A percentile compares a stretch with the other conserved stretches of the same genome.
phyloP scores from a whole-genome alignment of 1,140 invertebrate species.

The Plectus sambesii region DNA sequence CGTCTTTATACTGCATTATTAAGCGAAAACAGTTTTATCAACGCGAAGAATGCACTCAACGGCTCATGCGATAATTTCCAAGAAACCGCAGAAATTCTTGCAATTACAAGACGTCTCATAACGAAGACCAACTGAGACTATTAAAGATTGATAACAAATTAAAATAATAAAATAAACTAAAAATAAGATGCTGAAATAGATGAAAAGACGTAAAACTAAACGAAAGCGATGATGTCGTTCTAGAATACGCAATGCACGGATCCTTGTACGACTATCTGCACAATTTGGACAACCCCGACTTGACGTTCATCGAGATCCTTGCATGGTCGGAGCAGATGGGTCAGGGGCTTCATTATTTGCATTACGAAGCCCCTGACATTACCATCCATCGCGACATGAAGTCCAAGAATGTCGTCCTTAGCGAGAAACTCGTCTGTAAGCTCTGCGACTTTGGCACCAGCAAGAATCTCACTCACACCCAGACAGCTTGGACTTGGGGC shows the following conservation, averaged over 20 bases:
- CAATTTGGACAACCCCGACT: slow-evolving; percentile 21
- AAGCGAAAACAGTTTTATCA: no score
- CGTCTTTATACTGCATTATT: no score
- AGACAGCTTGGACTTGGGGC: slow-evolving; percentile 34
- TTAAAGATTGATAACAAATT: no score
- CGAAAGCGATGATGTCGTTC: no score
- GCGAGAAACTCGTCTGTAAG: slow-evolving; percentile 23
- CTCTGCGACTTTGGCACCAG: slow-evolving; percentile 40
- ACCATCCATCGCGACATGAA: slow-evolving; percentile 41
- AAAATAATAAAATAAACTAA: no score
- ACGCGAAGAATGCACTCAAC: no score
- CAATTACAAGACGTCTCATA: no score
- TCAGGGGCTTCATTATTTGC: slow-evolving; percentile 32
- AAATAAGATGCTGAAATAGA: no score
- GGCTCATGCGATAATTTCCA: no score
- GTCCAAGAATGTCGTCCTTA: slow-evolving; percentile 36
- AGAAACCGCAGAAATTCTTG: no score
- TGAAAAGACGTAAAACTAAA: no score
- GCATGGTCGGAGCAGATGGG: slow-evolving; percentile 34
- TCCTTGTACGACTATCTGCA: slow-evolving; percentile 33
- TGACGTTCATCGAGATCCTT: slow-evolving; percentile 28
- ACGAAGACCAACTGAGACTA: no score
- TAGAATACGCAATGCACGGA: slow-evolving; percentile 35
- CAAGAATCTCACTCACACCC: slow-evolving; percentile 38
- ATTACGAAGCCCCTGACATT: slow-evolving; percentile 37